phyloP scores from a whole-genome alignment of 2,888 invertebrate genomes.

The Timema cristinae region DNA sequence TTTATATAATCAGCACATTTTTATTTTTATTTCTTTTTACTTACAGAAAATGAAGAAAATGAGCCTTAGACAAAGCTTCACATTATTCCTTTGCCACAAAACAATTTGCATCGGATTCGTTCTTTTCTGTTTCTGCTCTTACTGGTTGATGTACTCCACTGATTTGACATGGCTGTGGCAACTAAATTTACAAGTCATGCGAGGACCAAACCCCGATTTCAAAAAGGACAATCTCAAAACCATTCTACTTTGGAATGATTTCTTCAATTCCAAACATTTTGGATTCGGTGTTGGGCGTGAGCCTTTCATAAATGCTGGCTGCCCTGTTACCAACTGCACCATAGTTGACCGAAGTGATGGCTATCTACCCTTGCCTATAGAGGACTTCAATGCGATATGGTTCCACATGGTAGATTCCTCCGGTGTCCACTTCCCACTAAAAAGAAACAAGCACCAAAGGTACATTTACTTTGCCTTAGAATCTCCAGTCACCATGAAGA shows the following conservation, averaged over 20 bases:
- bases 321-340: constrained; percentile 13
- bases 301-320: neutral
- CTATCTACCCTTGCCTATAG: constrained; percentile 9
- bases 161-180: constrained; percentile 11
- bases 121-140: too few species aligned
- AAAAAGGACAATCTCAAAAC: constrained; percentile 5
- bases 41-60: too few species aligned
- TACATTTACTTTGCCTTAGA: constrained; percentile 13
- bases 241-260: constrained; percentile 10
- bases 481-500: constrained; percentile 1
- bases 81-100: too few species aligned
- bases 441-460: constrained; percentile 1
- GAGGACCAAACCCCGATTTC: neutral
- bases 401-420: constrained; percentile 10
- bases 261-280: constrained; percentile 7
- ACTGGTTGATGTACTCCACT: constrained; percentile 4
- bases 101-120: too few species aligned
- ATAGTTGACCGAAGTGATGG: constrained; percentile 11
- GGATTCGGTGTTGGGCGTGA: constrained; percentile 9
- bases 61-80: too few species aligned
- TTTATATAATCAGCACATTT: too few species aligned
- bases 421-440: neutral
- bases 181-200: neutral
- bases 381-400: neutral
- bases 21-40: too few species aligned